These are phyloP conservation scores for Vespertilio murinus DNA, from an alignment of 2,797 vertebrate genomes.

Conservation along the genomic window DNA sequence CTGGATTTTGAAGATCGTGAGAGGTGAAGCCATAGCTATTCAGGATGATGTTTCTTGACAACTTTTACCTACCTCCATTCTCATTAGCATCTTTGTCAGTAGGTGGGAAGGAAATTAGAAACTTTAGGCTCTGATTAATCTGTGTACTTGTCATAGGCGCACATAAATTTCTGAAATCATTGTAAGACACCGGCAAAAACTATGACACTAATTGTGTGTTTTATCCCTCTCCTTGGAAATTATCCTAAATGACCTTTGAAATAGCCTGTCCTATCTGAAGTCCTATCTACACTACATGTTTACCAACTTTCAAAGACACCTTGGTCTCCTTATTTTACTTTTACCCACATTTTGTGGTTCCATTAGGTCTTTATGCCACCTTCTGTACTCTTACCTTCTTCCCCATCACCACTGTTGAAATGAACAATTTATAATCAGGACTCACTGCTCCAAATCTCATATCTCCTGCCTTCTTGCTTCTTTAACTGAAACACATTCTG, in stretches of 20 bases:
- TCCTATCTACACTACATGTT: neutral
- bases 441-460: neutral
- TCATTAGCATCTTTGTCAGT: neutral
- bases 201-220: neutral
- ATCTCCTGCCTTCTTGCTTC: neutral
- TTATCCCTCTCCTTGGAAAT: neutral
- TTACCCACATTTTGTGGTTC: neutral
- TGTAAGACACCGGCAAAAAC: neutral
- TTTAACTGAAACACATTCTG: neutral
- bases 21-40: neutral
- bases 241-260: neutral
- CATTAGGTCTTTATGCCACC: neutral
- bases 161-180: neutral
- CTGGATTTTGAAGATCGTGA: neutral
- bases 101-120: neutral
- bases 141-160: accelerated
- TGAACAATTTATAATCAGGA: neutral
- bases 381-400: neutral
- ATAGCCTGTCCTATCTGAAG: neutral
- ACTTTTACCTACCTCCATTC: neutral
- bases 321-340: neutral
- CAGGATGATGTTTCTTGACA: neutral
- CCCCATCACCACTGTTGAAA: neutral
- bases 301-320: neutral
- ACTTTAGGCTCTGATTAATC: neutral